These are phyloP conservation scores for Xenopus tropicalis DNA, from an alignment of 2,113 vertebrate genomes.

Conservation along the genomic window DNA sequence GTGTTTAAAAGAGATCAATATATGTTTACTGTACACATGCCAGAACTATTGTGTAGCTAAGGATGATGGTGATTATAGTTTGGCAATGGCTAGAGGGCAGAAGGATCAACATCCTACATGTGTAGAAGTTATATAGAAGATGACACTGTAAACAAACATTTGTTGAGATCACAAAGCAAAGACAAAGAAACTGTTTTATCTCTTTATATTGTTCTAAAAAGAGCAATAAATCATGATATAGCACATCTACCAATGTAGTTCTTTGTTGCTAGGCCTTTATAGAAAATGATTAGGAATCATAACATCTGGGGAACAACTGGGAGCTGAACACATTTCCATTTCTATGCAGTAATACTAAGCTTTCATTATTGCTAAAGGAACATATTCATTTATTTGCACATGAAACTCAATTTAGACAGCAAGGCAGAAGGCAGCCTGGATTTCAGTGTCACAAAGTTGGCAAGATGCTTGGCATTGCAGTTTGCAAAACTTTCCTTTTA, in stretches of 20 bases:
- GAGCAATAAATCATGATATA: constrained; percentile 58
- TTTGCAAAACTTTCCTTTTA: constrained; percentile 1
- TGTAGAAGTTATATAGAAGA: too few species aligned
- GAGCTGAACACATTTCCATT: constrained; percentile 63
- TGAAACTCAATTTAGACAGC: constrained; percentile 27
- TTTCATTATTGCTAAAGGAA: constrained; percentile 60
- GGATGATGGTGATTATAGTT: too few species aligned
- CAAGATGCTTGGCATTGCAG: constrained; percentile 7
- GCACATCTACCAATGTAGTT: constrained; percentile 38
- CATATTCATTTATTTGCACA: constrained; percentile 51
- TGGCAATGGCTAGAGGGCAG: too few species aligned
- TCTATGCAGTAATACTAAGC: constrained; percentile 55
- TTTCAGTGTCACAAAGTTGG: constrained; percentile 19
- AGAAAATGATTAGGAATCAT: constrained; percentile 60
- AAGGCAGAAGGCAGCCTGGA: constrained; percentile 14
- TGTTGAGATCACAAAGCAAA: too few species aligned
- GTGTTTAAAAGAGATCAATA: too few species aligned
- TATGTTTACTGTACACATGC: too few species aligned
- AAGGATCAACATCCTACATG: too few species aligned
- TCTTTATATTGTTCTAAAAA: constrained; percentile 59
- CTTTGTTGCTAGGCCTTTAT: constrained; percentile 20
- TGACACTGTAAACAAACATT: too few species aligned
- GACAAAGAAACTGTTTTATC: too few species aligned
- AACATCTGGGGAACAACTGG: constrained; percentile 55
- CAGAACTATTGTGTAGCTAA: too few species aligned